Percentiles rank a stretch among this genome's conserved stretches.
phyloP scores from a whole-genome alignment of 2,113 vertebrate species.

The Holacanthus passer region DNA sequence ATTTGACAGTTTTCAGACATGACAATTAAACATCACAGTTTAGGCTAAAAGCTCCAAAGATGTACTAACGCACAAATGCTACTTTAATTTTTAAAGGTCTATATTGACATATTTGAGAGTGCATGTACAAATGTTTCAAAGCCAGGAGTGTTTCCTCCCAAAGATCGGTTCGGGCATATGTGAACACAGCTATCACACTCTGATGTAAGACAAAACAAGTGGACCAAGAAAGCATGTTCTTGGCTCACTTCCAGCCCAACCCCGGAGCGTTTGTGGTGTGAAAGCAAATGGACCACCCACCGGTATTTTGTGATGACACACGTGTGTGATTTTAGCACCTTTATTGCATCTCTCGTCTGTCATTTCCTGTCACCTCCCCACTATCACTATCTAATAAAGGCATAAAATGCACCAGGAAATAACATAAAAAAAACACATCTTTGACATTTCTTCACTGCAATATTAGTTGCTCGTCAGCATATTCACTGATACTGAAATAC shows the following conservation, averaged over 20 bases:
- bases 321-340: no score
- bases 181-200: no score
- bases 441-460: neutral
- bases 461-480: neutral
- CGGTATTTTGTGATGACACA: no score
- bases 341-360: neutral
- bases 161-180: no score
- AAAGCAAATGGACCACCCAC: no score
- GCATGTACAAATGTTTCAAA: no score
- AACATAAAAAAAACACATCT: neutral
- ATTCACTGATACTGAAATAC: neutral
- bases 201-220: no score
- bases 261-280: no score
- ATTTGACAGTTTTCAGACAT: conserved; percentile 8
- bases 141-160: no score
- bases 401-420: neutral
- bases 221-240: no score
- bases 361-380: neutral
- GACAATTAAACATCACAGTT: conserved; percentile 10
- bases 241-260: no score
- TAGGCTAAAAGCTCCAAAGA: neutral
- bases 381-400: neutral
- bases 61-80: neutral
- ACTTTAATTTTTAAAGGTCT: neutral
- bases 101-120: no score